These are phyloP conservation scores for Syrphus vitripennis DNA, from an alignment of 2,888 invertebrate species.

Conservation along the genomic window DNA sequence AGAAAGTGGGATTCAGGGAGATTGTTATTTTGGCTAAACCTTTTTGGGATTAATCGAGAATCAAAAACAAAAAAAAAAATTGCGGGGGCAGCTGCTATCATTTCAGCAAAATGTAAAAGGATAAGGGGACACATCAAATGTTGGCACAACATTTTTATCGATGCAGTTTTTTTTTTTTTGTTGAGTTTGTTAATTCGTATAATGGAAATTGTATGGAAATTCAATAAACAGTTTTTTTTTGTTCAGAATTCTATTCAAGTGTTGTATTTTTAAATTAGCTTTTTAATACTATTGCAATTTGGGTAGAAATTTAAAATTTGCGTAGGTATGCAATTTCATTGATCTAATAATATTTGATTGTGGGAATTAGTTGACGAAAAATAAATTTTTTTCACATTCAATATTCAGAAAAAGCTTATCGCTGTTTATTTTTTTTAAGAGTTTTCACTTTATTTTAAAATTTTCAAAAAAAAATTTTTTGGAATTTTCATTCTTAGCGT, in stretches of 20 bases:
- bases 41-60: conserved; percentile 32
- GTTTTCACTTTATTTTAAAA: too few relatives aligned
- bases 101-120: background rate
- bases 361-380: too few relatives aligned
- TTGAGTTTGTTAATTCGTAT: background rate
- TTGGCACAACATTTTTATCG: background rate
- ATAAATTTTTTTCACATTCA: too few relatives aligned
- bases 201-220: background rate
- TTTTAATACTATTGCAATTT: too few relatives aligned
- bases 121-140: background rate
- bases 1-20: background rate
- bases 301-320: too few relatives aligned
- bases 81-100: conserved; percentile 47
- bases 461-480: too few relatives aligned
- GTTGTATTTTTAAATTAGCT: background rate
- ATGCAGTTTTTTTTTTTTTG: background rate
- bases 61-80: conserved; percentile 11
- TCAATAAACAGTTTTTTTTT: background rate
- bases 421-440: too few relatives aligned
- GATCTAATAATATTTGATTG: too few relatives aligned
- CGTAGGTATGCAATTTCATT: too few relatives aligned
- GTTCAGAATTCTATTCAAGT: background rate
- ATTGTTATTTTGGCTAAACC: conserved; percentile 33
- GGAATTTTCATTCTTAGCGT: too few relatives aligned
- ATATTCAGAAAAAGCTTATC: too few relatives aligned